Conservation (phyloP, 2,797 vertebrate species). For the Coregonus sp. region DNA sequence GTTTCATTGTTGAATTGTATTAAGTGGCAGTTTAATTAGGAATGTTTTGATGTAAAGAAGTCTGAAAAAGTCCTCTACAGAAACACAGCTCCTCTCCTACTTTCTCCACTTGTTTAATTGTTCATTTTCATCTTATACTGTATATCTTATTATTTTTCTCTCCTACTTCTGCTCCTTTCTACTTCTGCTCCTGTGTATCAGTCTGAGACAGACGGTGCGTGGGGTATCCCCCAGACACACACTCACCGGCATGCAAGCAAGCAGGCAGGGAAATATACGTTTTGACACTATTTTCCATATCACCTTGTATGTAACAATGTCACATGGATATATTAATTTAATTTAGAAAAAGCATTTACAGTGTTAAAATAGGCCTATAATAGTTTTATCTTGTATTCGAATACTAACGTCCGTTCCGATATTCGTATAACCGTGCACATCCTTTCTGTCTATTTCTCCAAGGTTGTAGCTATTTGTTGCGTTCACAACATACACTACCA, state of each 20-base stretch:
- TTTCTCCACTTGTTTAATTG: neutral
- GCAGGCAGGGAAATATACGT: neutral
- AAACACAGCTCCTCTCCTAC: neutral
- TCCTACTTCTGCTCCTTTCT: neutral
- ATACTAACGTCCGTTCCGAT: no score
- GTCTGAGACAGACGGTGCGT: constrained; percentile 62
- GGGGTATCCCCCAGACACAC: constrained; percentile 41
- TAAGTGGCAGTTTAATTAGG: neutral
- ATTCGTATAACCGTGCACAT: no score
- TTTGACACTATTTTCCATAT: neutral
- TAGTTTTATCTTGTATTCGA: no score
- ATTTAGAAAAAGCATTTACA: no score
- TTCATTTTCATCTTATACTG: constrained; percentile 7
- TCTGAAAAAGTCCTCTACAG: neutral
- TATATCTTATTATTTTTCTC: neutral
- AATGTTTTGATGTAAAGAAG: neutral
- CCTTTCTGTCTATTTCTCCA: no score
- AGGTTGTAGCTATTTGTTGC: no score
- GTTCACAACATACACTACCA: no score
- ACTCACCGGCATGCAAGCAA: neutral
- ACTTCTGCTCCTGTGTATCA: constrained; percentile 30
- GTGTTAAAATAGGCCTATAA: no score
- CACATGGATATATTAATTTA: neutral
- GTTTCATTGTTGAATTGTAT: neutral
- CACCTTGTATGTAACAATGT: neutral